phyloP scores from a whole-genome alignment of 2,888 invertebrate species.

The Fissipunctia ypsillon region DNA sequence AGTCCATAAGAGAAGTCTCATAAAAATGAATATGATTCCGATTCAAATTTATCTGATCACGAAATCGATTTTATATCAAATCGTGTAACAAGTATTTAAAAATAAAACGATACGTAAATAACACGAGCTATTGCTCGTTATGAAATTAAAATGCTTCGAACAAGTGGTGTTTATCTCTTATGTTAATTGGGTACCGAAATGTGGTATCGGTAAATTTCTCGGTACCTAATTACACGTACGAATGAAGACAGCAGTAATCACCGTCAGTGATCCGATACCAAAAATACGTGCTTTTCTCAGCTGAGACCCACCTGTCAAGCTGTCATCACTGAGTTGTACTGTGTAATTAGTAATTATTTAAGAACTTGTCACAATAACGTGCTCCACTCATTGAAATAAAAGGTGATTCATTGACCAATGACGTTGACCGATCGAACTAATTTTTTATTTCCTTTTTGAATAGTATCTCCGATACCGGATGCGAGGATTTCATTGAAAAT shows the following conservation, averaged over 20 bases:
- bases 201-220: slow-evolving; percentile 69
- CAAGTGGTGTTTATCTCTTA: slow-evolving; percentile 70
- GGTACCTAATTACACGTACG: slow-evolving; percentile 69
- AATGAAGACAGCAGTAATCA: slow-evolving; percentile 67
- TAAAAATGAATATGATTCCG: slow-evolving; percentile 51
- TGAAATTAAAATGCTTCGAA: slow-evolving; percentile 66
- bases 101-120: slow-evolving; percentile 59
- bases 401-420: slow-evolving; percentile 61
- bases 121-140: slow-evolving; percentile 65
- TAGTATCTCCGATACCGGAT: slow-evolving; percentile 54
- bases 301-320: slow-evolving; percentile 57
- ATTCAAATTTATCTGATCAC: slow-evolving; percentile 65
- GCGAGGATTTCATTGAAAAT: slow-evolving; percentile 40
- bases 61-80: slow-evolving; percentile 62
- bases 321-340: slow-evolving; percentile 51
- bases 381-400: slow-evolving; percentile 46
- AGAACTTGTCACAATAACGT: slow-evolving; percentile 50
- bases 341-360: slow-evolving; percentile 62
- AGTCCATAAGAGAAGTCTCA: slow-evolving; percentile 31
- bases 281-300: slow-evolving; percentile 50
- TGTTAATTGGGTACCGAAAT: slow-evolving; percentile 75
- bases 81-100: slow-evolving; percentile 54
- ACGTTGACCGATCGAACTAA: slow-evolving; percentile 52
- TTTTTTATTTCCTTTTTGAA: slow-evolving; percentile 55
- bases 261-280: slow-evolving; percentile 54